Conservation (phyloP, 1,140 invertebrate species). For the Chrysopa pallens region DNA sequence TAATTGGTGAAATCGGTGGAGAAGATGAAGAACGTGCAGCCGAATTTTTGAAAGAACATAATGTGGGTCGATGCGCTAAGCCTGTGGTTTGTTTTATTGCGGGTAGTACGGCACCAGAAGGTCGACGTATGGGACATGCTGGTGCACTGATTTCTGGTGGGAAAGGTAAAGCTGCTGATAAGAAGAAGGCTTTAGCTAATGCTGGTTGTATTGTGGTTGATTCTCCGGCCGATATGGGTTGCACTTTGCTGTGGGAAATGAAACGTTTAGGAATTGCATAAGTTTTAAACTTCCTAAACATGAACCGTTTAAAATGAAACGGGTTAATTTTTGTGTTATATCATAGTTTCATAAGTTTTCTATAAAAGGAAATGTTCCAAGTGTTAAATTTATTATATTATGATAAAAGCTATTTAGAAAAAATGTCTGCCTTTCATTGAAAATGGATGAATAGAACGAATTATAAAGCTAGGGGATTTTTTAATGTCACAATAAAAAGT, state of each 20-base stretch:
- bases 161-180: conserved; percentile 91
- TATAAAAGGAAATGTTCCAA: too few relatives aligned
- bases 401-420: too few relatives aligned
- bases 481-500: too few relatives aligned
- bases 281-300: too few relatives aligned
- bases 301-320: too few relatives aligned
- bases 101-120: conserved; percentile 90
- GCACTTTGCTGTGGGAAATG: conserved; percentile 70
- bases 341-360: too few relatives aligned
- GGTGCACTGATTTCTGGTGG: conserved; percentile 98
- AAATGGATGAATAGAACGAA: too few relatives aligned
- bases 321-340: too few relatives aligned
- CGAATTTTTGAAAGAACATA: conserved; percentile 79
- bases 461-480: too few relatives aligned
- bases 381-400: too few relatives aligned
- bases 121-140: conserved; percentile 95
- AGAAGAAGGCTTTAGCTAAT: conserved; percentile 85
- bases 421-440: too few relatives aligned
- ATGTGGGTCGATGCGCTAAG: conserved; percentile 78
- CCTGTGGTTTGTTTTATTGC: conserved; percentile 98
- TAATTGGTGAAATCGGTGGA: conserved; percentile 98
- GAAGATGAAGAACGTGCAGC: conserved; percentile 90
- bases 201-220: conserved; percentile 84
- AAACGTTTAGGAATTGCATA: conserved; percentile 27
- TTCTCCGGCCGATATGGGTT: conserved; percentile 92